Evolutionary conservation across 2,113 vertebrate genomes (phyloP).

Genomic region (Datnioides undecimradiatus): DNA sequence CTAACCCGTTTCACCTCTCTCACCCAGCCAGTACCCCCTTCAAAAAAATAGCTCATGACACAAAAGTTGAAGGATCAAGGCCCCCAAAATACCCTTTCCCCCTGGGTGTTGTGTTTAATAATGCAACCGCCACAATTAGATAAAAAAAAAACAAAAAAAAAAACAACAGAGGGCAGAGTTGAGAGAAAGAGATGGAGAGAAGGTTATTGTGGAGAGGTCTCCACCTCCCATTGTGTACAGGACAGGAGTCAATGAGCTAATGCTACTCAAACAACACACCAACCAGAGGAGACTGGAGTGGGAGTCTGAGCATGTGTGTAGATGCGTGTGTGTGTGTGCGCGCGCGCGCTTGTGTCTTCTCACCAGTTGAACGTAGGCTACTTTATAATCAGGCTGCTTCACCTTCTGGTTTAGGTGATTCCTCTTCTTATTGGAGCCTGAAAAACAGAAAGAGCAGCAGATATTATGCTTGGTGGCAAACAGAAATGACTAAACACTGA

Average conservation of each 20-base stretch:
- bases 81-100: slow-evolving; percentile 2
- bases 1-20: slow-evolving; percentile 6
- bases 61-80: slow-evolving; percentile 33
- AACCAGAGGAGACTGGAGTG: slow-evolving; percentile 11
- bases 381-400: slow-evolving; percentile 95
- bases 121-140: slow-evolving; percentile 20
- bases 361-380: slow-evolving; percentile 97
- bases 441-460: slow-evolving; percentile 39
- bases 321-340: not conserved
- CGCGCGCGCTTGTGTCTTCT: slow-evolving; percentile 73
- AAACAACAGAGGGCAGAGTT: slow-evolving; percentile 4
- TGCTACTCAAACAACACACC: slow-evolving; percentile 38
- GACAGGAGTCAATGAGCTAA: slow-evolving; percentile 41
- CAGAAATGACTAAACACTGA: not conserved
- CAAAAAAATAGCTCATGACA: slow-evolving; percentile 30
- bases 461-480: slow-evolving; percentile 7
- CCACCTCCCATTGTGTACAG: slow-evolving; percentile 32
- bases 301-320: slow-evolving; percentile 8
- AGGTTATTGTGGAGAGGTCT: slow-evolving; percentile 41
- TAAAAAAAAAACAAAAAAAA: slow-evolving; percentile 5
- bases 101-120: slow-evolving; percentile 53
- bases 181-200: not conserved
- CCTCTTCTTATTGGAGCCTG: slow-evolving; percentile 91
- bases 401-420: slow-evolving; percentile 90
- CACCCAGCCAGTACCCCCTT: not conserved